Conservation (phyloP, 2,797 vertebrate genomes). For the Pelochelys cantorii region DNA sequence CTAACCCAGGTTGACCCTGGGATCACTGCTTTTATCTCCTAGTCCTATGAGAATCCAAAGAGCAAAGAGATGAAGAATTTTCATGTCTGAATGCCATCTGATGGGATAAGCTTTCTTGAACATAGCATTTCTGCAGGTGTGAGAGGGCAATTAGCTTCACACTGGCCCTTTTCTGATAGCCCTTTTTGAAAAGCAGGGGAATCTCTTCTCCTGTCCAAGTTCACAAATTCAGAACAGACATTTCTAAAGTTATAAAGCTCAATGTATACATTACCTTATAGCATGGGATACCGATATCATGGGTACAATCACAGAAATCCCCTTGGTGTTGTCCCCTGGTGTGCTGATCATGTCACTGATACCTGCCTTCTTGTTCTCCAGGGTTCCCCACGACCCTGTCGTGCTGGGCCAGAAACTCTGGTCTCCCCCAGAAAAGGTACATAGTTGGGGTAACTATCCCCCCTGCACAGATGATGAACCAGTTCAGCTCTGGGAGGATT, state of each 20-base stretch:
- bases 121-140: neutral
- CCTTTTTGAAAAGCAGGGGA: neutral
- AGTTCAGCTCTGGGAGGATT: too few relatives aligned
- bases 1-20: neutral
- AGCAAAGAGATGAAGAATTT: neutral
- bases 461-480: too few relatives aligned
- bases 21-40: neutral
- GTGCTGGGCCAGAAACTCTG: too few relatives aligned
- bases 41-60: neutral
- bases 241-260: neutral
- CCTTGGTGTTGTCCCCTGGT: too few relatives aligned
- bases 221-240: neutral
- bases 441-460: too few relatives aligned
- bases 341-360: too few relatives aligned
- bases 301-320: too few relatives aligned
- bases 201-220: neutral
- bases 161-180: neutral
- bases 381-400: too few relatives aligned
- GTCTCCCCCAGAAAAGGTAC: too few relatives aligned
- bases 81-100: neutral
- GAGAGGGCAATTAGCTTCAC: neutral
- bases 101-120: neutral
- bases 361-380: too few relatives aligned
- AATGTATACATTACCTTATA: neutral
- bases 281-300: neutral